Conservation (phyloP, 1,140 invertebrate species). For the Triops cancriformis region DNA sequence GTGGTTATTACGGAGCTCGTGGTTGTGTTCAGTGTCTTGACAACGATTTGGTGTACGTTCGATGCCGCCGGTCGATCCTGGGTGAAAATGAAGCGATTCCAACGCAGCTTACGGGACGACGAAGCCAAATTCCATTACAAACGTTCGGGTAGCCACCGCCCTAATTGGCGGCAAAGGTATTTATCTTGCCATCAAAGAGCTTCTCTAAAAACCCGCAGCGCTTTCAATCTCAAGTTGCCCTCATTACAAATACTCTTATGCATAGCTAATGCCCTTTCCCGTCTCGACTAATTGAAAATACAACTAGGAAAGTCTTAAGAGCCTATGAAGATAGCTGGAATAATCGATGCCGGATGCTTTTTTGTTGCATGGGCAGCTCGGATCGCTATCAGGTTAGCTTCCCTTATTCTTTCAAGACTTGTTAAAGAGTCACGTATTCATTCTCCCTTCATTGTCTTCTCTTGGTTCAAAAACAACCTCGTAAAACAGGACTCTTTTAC, state of each 20-base stretch:
- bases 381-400: slow-evolving; percentile 59
- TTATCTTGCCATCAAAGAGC: neutral
- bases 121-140: slow-evolving; percentile 59
- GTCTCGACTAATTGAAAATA: slow-evolving; percentile 20
- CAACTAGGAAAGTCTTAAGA: slow-evolving; percentile 68
- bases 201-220: neutral
- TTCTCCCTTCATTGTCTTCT: neutral
- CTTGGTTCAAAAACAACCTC: slow-evolving; percentile 31
- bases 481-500: slow-evolving; percentile 62
- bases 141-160: slow-evolving; percentile 64
- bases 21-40: slow-evolving; percentile 59
- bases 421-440: too few relatives aligned
- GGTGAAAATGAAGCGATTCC: slow-evolving; percentile 88
- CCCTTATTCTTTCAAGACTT: too few relatives aligned
- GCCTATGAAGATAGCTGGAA: slow-evolving; percentile 89
- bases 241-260: neutral
- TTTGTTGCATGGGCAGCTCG: slow-evolving; percentile 74
- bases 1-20: slow-evolving; percentile 72
- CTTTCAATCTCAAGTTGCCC: neutral
- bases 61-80: slow-evolving; percentile 80
- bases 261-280: neutral
- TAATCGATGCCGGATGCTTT: slow-evolving; percentile 69
- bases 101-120: slow-evolving; percentile 67
- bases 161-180: slow-evolving; percentile 79
- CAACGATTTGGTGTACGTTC: slow-evolving; percentile 80